Conservation (phyloP, 2,888 invertebrate species). For the Pycnomerus fuliginosus region DNA sequence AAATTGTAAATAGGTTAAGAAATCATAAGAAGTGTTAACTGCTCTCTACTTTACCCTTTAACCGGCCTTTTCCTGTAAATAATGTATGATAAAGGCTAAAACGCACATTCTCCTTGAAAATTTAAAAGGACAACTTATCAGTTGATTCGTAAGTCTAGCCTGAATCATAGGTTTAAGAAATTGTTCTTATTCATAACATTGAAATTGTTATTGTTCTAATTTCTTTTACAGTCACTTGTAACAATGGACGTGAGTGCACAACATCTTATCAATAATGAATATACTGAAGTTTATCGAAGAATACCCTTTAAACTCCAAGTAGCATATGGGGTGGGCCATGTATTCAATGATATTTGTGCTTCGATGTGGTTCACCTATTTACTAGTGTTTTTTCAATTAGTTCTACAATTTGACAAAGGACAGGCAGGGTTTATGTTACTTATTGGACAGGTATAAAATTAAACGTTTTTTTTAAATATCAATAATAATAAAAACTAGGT, state of each 20-base stretch:
- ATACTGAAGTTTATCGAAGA: conserved; percentile 54
- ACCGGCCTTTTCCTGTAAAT: too few relatives aligned
- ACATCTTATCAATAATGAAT: conserved; percentile 47
- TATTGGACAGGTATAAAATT: conserved; percentile 72
- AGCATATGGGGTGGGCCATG: conserved; percentile 79
- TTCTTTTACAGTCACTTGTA: too few relatives aligned
- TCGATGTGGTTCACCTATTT: conserved; percentile 96
- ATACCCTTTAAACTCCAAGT: conserved; percentile 53
- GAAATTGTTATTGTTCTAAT: too few relatives aligned
- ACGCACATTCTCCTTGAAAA: too few relatives aligned
- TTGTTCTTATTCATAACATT: too few relatives aligned
- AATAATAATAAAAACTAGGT: conserved; percentile 46
- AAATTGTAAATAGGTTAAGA: too few relatives aligned
- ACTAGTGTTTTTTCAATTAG: conserved; percentile 74
- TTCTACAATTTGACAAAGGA: conserved; percentile 59
- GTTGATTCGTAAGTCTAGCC: too few relatives aligned
- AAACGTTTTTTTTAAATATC: neutral
- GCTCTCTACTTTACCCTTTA: too few relatives aligned
- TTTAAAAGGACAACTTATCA: too few relatives aligned
- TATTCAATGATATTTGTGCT: conserved; percentile 90
- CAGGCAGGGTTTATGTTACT: conserved; percentile 69
- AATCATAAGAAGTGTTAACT: too few relatives aligned
- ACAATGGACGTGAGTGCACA: conserved; percentile 37
- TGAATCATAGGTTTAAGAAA: too few relatives aligned
- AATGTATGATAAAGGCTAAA: too few relatives aligned